Evolutionary conservation across 2,113 vertebrate species (phyloP), one percentile per base, ranked within the genome.

Genomic region (Phyllostomus hastatus): DNA sequence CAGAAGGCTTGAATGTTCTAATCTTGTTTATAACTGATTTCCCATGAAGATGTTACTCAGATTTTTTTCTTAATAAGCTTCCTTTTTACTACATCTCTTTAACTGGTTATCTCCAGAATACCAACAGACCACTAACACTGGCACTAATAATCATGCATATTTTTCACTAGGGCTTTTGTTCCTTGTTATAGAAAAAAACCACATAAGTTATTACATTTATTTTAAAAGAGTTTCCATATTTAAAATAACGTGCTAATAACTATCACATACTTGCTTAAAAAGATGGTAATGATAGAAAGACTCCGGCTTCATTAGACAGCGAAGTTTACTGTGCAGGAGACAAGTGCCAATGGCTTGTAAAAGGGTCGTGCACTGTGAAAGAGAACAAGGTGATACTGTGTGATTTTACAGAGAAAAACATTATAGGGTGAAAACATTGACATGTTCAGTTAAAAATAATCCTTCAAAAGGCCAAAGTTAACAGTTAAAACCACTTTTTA

Each of bases 401-500:
- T 84, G 76, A 88, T 88, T 96, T 78, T 90, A 81, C 83, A 96
- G 22, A 93, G 96, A 73, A 84, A 96, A 96, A 93, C 90, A 93
- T 54, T 66, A 59, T 85, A 94, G 97, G 97, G 95, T 91, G 81
- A 97, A 97, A 97, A 97, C 97, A 96, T 95, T 97, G 97, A 98
- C 97, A 97, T 97, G 75, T 95, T 97, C 97, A 92, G 97, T 98
- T 98, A 97, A 98, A 98, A 98, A 98, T 98, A 98, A 97, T 97
- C 97, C 95, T 96, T 95, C 97, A 98, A 98, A 98, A 98, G 97
- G 97, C 97, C 97, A 98, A 98, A 98, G 97, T 98, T 98, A 98
- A 98, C 97, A 97, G 97, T 97, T 97, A 98, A 98, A 97, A 97
- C 97, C 96, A 96, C 83, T 98, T 98, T 98, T 98, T 98, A 98